These are phyloP conservation scores for Desmodus rotundus DNA, from an alignment of 2,113 vertebrate genomes.

Conservation along the genomic window DNA sequence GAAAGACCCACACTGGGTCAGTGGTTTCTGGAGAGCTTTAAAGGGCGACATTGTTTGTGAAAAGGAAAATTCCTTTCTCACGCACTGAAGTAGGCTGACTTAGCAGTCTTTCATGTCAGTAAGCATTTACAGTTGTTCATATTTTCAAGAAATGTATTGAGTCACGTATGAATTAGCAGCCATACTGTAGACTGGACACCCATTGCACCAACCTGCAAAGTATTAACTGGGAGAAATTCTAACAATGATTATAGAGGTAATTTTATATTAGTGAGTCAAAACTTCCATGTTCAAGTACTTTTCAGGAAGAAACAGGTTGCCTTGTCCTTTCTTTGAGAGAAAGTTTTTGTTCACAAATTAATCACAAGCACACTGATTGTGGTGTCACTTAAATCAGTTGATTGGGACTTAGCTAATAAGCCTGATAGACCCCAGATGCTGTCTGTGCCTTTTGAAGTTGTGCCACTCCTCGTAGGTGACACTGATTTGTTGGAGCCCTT, in stretches of 20 bases:
- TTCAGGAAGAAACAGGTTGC: neutral
- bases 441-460: conserved; percentile 71
- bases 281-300: neutral
- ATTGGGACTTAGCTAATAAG: conserved; percentile 72
- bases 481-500: conserved; percentile 74
- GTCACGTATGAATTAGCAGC: neutral
- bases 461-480: conserved; percentile 72
- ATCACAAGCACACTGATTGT: conserved; percentile 70
- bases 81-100: conserved; percentile 62
- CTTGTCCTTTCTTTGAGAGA: conserved; percentile 50
- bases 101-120: conserved; percentile 50
- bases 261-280: neutral
- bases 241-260: neutral
- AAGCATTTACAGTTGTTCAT: conserved; percentile 36
- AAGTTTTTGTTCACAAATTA: conserved; percentile 68
- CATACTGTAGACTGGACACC: neutral
- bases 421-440: conserved; percentile 69
- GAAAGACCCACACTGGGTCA: conserved; percentile 52
- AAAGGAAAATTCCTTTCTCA: conserved; percentile 70
- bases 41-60: conserved; percentile 70
- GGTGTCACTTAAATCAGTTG: conserved; percentile 73
- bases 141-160: conserved; percentile 46
- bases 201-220: neutral
- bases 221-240: neutral
- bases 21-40: conserved; percentile 47